Conservation (phyloP, 2,797 vertebrate species). For the Heteromormyrus szaboi region DNA sequence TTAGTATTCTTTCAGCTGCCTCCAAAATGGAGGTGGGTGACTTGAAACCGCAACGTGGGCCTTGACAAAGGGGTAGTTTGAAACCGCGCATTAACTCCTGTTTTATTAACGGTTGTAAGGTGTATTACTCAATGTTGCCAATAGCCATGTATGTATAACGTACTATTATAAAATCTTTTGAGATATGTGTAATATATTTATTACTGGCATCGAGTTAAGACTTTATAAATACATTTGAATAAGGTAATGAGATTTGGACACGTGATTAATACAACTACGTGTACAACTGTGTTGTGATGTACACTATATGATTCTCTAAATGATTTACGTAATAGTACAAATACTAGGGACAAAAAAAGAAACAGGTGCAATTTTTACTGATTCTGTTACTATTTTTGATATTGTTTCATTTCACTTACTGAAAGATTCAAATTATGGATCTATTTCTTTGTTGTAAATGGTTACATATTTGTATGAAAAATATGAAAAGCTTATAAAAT, state of each 20-base stretch:
- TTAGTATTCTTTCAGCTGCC: constrained; percentile 32
- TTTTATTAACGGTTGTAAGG: constrained; percentile 52
- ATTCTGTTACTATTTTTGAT: not conserved
- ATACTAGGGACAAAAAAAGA: not conserved
- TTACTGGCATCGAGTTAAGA: not conserved
- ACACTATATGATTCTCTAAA: not conserved
- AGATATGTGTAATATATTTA: not conserved
- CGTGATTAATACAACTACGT: not conserved
- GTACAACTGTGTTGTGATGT: not conserved
- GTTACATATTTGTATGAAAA: not conserved
- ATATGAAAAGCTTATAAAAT: not conserved
- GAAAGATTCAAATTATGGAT: not conserved
- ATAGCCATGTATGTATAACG: not conserved
- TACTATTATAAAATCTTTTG: not conserved
- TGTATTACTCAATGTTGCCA: constrained; percentile 14
- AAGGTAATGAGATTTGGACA: not conserved
- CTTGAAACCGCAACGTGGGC: constrained; percentile 69
- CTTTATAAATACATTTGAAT: not conserved
- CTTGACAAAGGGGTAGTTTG: constrained; percentile 58
- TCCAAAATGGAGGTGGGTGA: constrained; percentile 44
- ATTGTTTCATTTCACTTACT: not conserved
- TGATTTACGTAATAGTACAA: not conserved
- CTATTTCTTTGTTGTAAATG: not conserved
- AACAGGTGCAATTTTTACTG: not conserved
- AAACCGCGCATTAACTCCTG: constrained; percentile 63